A percentile compares a stretch with the other conserved stretches of the same genome.
Evolutionary conservation across 2,797 vertebrate genomes (phyloP).

Genomic region (Pteropus rufus): DNA sequence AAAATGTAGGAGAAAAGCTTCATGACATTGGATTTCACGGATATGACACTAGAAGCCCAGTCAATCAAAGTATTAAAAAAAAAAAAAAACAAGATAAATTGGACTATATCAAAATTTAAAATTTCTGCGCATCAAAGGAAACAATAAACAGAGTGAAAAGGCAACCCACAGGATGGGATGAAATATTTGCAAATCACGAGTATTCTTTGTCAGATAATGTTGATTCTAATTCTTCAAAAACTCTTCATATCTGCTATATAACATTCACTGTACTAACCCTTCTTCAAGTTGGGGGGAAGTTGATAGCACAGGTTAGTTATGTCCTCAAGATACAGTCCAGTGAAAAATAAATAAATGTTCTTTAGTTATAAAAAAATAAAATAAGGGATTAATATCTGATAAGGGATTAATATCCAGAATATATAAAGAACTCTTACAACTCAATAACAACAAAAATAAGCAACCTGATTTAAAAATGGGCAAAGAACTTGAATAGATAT

Average conservation of each 20-base stretch:
- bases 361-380: slow-evolving; percentile 79
- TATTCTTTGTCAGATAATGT: slow-evolving; percentile 66
- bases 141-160: not conserved
- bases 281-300: slow-evolving; percentile 32
- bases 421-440: not conserved
- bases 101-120: not conserved
- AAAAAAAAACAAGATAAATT: not conserved
- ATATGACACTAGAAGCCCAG: not conserved
- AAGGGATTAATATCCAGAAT: not conserved
- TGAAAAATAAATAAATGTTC: slow-evolving; percentile 80
- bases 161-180: not conserved
- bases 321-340: slow-evolving; percentile 73
- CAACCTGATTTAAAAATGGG: not conserved
- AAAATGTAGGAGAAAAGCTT: not conserved
- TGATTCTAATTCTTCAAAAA: slow-evolving; percentile 76
- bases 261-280: slow-evolving; percentile 77
- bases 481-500: not conserved
- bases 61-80: not conserved
- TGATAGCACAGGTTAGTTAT: slow-evolving; percentile 70
- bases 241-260: slow-evolving; percentile 72
- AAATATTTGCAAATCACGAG: not conserved
- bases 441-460: not conserved
- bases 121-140: not conserved
- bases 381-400: not conserved
- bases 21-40: not conserved